Conservation (phyloP, 2,888 invertebrate genomes). For the Pherbina coryleti region DNA sequence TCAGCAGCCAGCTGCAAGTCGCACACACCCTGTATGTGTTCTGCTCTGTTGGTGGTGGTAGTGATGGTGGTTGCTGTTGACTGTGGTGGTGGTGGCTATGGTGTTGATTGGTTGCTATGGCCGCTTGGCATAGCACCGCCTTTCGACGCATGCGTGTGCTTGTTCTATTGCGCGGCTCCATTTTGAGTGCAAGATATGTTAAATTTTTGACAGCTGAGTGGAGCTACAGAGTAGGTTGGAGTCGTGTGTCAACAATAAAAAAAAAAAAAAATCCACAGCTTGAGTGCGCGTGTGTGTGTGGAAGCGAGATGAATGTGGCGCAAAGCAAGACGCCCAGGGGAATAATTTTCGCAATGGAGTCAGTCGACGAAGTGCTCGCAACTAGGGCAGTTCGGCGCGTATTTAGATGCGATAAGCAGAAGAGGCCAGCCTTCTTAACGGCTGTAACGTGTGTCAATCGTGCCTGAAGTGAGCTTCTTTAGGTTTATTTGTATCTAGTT, state of each 20-base stretch:
- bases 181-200: conserved; percentile 56
- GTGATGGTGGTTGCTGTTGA: conserved; percentile 34
- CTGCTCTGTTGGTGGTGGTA: conserved; percentile 41
- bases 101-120: conserved; percentile 61
- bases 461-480: neutral
- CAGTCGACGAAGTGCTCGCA: conserved; percentile 20
- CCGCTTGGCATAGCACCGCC: conserved; percentile 54
- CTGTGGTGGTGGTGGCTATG: conserved; percentile 47
- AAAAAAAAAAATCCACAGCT: neutral
- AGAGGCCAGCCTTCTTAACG: neutral
- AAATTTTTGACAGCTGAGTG: conserved; percentile 26
- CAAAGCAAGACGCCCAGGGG: conserved; percentile 26
- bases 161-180: conserved; percentile 51
- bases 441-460: neutral
- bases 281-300: conserved; percentile 41
- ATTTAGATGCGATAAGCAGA: neutral
- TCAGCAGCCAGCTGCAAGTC: conserved; percentile 30
- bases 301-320: conserved; percentile 25
- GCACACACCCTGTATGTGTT: conserved; percentile 46
- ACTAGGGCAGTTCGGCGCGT: neutral
- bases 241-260: neutral
- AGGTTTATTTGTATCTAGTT: neutral
- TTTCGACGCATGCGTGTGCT: conserved; percentile 14
- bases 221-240: neutral
- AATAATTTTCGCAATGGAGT: conserved; percentile 42